These are phyloP conservation scores for Rhodeus uyekii DNA, from an alignment of 2,797 vertebrate species.

Conservation along the genomic window DNA sequence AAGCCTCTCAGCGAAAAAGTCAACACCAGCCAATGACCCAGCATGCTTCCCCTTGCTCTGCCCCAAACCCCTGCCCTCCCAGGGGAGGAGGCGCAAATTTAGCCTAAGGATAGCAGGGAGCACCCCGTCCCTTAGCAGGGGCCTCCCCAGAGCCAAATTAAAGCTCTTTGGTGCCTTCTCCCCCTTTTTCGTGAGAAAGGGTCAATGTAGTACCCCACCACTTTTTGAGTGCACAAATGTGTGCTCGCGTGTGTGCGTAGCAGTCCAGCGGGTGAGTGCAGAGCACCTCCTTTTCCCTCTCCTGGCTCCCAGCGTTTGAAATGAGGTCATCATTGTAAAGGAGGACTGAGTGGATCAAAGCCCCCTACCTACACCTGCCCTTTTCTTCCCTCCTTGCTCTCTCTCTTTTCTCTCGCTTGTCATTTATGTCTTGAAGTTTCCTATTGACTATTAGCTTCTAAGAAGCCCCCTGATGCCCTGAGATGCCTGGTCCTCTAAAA, in stretches of 20 bases:
- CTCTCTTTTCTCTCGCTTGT: conserved; percentile 47
- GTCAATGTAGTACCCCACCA: conserved; percentile 56
- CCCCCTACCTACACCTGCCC: conserved; percentile 74
- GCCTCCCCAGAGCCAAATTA: conserved; percentile 79
- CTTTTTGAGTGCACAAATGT: conserved; percentile 47
- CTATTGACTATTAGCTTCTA: conserved; percentile 61
- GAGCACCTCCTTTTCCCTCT: conserved; percentile 62
- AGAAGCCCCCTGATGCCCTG: conserved; percentile 55
- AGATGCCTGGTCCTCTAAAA: conserved; percentile 53
- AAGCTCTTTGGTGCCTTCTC: conserved; percentile 59
- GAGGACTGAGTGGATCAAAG: conserved; percentile 80
- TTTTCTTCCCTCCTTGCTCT: conserved; percentile 71
- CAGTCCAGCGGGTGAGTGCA: conserved; percentile 60
- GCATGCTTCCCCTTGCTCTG: conserved; percentile 54
- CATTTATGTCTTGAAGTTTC: conserved; percentile 59
- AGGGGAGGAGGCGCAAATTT: conserved; percentile 47
- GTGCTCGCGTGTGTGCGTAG: conserved; percentile 50
- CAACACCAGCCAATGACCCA: conserved; percentile 82
- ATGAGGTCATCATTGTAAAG: conserved; percentile 85
- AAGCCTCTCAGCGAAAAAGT: conserved; percentile 85
- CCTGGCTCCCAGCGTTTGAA: conserved; percentile 82
- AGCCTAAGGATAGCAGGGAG: conserved; percentile 56
- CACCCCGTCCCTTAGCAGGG: conserved; percentile 41
- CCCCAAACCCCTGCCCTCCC: conserved; percentile 51
- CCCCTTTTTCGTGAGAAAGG: conserved; percentile 45